phyloP scores from a whole-genome alignment of 1,140 invertebrate species.

The Phymastichus coffea region DNA sequence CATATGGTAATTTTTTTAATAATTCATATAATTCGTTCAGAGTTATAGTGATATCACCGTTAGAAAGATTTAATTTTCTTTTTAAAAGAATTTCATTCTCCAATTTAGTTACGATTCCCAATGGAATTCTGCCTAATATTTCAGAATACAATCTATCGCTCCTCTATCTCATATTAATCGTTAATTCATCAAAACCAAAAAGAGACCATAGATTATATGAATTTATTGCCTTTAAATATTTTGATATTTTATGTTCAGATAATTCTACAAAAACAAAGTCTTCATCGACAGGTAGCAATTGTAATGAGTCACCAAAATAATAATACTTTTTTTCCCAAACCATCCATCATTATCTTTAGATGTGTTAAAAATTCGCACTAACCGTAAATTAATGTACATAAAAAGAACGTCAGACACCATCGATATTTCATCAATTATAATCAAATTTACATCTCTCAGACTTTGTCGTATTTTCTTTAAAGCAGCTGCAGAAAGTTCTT shows the following conservation, averaged over 20 bases:
- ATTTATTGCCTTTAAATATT: constrained; percentile 29
- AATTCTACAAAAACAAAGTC: constrained; percentile 24
- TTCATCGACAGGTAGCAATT: constrained; percentile 1
- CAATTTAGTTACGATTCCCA: too few relatives aligned
- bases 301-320: neutral
- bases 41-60: too few relatives aligned
- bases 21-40: too few relatives aligned
- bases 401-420: constrained; percentile 29
- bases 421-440: constrained; percentile 23
- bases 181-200: constrained; percentile 33
- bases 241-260: constrained; percentile 22
- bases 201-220: constrained; percentile 31
- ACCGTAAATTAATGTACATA: constrained; percentile 24
- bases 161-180: too few relatives aligned
- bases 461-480: constrained; percentile 17
- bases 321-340: constrained; percentile 13
- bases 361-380: constrained; percentile 20
- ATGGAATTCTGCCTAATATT: too few relatives aligned
- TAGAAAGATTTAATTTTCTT: too few relatives aligned
- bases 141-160: too few relatives aligned
- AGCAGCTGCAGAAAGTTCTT: constrained; percentile 18
- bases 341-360: constrained; percentile 15
- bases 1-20: too few relatives aligned
- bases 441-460: neutral
- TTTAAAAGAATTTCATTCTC: too few relatives aligned